Base-by-base conservation (phyloP, 2,797 vertebrate species). In the Antrozous pallidus region DNA sequence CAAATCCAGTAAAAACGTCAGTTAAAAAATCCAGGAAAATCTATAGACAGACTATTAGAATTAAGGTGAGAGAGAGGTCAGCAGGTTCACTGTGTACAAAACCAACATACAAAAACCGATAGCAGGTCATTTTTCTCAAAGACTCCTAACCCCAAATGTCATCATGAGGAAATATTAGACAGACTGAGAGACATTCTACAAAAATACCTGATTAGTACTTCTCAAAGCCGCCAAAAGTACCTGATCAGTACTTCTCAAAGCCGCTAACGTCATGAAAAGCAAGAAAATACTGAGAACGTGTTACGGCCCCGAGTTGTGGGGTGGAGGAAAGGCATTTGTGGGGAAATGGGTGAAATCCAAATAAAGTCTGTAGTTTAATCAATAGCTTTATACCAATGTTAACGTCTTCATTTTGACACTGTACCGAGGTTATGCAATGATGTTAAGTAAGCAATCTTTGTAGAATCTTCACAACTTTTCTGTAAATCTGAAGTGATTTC, bases 401-500 rank as follows among this genome's bases (percentile, higher is more conserved):
- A 42, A 33, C 42, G 63, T 71, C 28, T 92, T 71, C 13, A 36
- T 85, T 69, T 70, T 89, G 17, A 88, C 26, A 6, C 8, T 8
- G 6, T 58, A 49, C 58, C 61, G 51, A 78, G 56, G 54, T 81
- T 75, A 89, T 51, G 8, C 81, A 56, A 49, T 12, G 18, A 78
- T 86, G 12, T 67, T 88, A 16, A 11, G 10, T 74, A n/a, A 58
- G 58, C 22, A 67, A 83, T 61, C 26, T 89, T 85, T 84, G 31
- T 63, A 36, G n/a, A 85, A 28, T 70, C 78, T 90, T 94, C 58
- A 51, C 47, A 94, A 78, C 6, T 77, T 67, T 78, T 90, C 54
- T 63, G 1, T 82, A 74, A 58, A 69, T 56, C 26, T 65, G 26
- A 77, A 49, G 63, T 84, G 63, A 71, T 67, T 22, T 45, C 45